phyloP scores from a whole-genome alignment of 2,888 invertebrate species.

The Hydraecia micacea region DNA sequence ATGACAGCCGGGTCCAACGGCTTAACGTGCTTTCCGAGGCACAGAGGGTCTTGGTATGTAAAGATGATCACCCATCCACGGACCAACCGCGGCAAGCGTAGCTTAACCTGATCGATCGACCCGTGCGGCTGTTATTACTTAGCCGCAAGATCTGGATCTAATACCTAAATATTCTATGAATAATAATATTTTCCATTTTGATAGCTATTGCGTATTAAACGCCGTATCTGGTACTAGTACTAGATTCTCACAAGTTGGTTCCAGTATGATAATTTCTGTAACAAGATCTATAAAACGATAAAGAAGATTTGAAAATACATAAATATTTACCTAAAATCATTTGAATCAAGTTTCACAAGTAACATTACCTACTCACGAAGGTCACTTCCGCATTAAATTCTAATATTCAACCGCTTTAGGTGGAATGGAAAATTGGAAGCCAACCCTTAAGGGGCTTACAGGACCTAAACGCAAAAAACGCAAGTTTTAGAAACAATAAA shows the following conservation, averaged over 20 bases:
- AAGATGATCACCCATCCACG: too few relatives aligned
- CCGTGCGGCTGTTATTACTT: too few relatives aligned
- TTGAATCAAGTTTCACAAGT: conserved; percentile 18
- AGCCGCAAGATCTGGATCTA: background rate
- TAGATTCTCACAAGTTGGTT: background rate
- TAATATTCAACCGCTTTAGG: background rate
- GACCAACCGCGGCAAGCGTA: too few relatives aligned
- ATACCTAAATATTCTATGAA: background rate
- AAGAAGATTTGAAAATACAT: background rate
- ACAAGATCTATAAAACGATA: conserved; percentile 12
- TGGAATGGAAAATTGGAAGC: background rate
- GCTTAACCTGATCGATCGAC: too few relatives aligned
- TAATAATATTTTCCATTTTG: too few relatives aligned
- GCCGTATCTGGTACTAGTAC: background rate
- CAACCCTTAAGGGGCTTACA: too few relatives aligned
- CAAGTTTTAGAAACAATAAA: too few relatives aligned
- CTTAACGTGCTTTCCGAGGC: too few relatives aligned
- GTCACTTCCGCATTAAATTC: conserved; percentile 10
- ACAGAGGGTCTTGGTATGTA: too few relatives aligned
- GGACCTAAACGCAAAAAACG: too few relatives aligned
- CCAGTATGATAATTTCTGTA: conserved; percentile 9
- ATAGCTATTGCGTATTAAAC: background rate
- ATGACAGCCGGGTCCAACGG: too few relatives aligned
- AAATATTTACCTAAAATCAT: background rate
- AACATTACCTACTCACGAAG: conserved; percentile 2